Percentiles rank a stretch among this genome's conserved stretches.
phyloP scores from a whole-genome alignment of 2,113 vertebrate genomes.

The Antechinus stuartii region DNA sequence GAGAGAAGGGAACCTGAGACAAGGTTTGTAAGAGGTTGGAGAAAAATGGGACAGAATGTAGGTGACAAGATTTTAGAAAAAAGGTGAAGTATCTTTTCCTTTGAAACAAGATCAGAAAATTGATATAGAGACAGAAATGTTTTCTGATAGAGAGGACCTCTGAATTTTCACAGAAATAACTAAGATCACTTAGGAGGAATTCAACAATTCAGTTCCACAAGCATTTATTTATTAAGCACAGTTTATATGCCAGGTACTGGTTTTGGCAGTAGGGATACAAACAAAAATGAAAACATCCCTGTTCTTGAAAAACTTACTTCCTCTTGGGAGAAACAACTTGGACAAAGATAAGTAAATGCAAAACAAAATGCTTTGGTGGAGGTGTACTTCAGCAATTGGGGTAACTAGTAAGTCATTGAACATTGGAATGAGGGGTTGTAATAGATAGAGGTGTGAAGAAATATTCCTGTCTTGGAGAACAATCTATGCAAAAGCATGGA shows the following conservation, averaged over 20 bases:
- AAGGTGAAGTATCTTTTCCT: background rate
- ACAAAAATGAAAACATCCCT: background rate
- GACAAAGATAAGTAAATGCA: background rate
- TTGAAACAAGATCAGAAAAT: background rate
- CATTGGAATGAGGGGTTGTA: background rate
- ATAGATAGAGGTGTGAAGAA: background rate
- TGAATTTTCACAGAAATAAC: background rate
- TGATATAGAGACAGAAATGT: background rate
- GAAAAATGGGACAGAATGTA: background rate
- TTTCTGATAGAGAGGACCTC: background rate
- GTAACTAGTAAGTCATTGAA: background rate
- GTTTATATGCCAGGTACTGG: background rate
- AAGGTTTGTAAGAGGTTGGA: background rate
- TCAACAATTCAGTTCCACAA: background rate
- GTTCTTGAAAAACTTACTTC: background rate
- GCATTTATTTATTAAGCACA: background rate
- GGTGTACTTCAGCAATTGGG: no score
- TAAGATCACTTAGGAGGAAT: background rate
- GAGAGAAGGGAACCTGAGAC: background rate
- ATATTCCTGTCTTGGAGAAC: no score
- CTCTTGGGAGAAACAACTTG: background rate
- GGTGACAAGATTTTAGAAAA: background rate
- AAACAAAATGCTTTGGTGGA: background rate
- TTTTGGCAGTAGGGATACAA: background rate
- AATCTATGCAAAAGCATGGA: no score